Evolutionary conservation across 2,888 invertebrate genomes (phyloP).

Genomic region (Amphipyra berbera): DNA sequence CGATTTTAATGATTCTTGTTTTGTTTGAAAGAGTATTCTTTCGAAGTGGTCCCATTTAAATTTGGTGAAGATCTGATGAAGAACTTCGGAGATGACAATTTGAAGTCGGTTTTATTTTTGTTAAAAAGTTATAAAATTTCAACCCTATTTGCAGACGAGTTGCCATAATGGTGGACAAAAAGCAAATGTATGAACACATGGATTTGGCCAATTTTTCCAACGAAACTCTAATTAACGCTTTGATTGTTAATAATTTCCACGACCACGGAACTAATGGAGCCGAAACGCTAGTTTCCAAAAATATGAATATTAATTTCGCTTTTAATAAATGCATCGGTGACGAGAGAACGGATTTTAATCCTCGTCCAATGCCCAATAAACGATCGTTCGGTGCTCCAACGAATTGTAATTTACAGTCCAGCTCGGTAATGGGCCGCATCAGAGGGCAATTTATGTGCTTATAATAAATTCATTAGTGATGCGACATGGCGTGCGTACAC

Average conservation of each 20-base stretch:
- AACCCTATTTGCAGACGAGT: background rate
- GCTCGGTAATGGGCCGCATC: conserved; percentile 87
- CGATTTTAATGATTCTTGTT: too few species aligned
- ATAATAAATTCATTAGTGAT: conserved; percentile 88
- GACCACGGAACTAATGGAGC: conserved; percentile 44
- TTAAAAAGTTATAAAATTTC: too few species aligned
- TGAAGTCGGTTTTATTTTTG: too few species aligned
- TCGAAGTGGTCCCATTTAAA: too few species aligned
- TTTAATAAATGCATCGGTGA: conserved; percentile 59
- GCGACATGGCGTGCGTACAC: conserved; percentile 51
- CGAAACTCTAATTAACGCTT: conserved; percentile 46
- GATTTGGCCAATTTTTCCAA: conserved; percentile 17
- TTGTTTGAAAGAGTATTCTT: too few species aligned
- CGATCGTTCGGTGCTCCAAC: conserved; percentile 78
- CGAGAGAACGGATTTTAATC: conserved; percentile 66
- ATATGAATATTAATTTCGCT: conserved; percentile 60
- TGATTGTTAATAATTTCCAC: conserved; percentile 42
- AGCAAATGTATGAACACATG: too few species aligned
- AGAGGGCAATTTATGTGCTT: conserved; percentile 87
- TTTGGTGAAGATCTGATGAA: too few species aligned
- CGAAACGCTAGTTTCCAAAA: conserved; percentile 48
- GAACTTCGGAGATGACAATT: too few species aligned
- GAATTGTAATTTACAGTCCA: conserved; percentile 87
- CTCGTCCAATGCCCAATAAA: conserved; percentile 82
- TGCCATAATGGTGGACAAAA: background rate